Evolutionary conservation across 2,888 invertebrate species (phyloP).

Genomic region (Amblyjoppa proteus): DNA sequence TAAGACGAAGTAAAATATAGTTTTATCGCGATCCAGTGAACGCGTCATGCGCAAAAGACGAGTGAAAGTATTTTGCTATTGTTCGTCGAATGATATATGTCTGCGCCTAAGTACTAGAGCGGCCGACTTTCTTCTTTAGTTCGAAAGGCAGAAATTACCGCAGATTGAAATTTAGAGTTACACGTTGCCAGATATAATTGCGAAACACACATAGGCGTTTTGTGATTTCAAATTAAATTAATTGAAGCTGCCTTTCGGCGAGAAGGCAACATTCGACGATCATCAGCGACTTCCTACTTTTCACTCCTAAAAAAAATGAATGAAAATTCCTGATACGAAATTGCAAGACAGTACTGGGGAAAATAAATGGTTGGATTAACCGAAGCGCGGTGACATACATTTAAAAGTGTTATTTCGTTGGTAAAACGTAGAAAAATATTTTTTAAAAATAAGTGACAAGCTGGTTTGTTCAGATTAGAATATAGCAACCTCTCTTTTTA

Average conservation of each 20-base stretch:
- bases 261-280: neutral
- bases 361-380: too few species aligned
- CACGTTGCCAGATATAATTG: neutral
- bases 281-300: neutral
- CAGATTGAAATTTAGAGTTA: conserved; percentile 12
- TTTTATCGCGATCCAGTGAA: conserved; percentile 59
- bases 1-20: conserved; percentile 38
- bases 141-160: conserved; percentile 13
- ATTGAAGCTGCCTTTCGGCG: neutral
- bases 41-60: conserved; percentile 43
- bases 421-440: too few species aligned
- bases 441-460: too few species aligned
- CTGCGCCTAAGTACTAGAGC: conserved; percentile 28
- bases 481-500: too few species aligned
- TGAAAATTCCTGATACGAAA: neutral
- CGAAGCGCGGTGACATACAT: too few species aligned
- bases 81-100: conserved; percentile 51
- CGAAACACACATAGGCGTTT: neutral
- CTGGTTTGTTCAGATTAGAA: too few species aligned
- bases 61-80: conserved; percentile 61
- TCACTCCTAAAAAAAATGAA: neutral
- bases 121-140: conserved; percentile 44
- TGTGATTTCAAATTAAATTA: conserved; percentile 1
- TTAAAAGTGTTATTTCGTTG: too few species aligned
- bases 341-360: neutral